Conservation (phyloP, 2,888 invertebrate genomes). For the Penaeus monodon region DNA sequence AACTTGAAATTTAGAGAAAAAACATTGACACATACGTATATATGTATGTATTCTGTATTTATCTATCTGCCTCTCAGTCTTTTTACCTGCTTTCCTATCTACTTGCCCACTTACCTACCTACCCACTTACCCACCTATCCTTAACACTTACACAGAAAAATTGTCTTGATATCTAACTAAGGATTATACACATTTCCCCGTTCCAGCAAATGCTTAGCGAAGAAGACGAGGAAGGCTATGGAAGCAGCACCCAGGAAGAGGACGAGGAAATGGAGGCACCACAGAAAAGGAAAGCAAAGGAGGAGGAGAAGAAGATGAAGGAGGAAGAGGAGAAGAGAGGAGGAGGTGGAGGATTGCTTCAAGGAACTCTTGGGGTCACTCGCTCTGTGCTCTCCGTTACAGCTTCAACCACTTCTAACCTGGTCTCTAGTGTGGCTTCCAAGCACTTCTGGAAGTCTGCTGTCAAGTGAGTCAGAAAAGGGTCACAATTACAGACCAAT, state of each 20-base stretch:
- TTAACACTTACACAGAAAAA: too few relatives aligned
- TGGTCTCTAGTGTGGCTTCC: slow-evolving; percentile 48
- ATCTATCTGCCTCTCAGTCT: too few relatives aligned
- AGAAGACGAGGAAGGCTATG: not conserved
- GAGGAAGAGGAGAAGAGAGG: not conserved
- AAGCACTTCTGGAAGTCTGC: slow-evolving; percentile 61
- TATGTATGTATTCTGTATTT: too few relatives aligned
- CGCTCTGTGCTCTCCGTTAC: slow-evolving; percentile 51
- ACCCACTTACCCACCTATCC: too few relatives aligned
- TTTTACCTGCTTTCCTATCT: too few relatives aligned
- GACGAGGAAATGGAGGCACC: slow-evolving; percentile 6
- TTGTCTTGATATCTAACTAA: too few relatives aligned
- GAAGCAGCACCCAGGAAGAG: not conserved
- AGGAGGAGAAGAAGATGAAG: slow-evolving; percentile 15
- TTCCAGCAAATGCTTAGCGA: too few relatives aligned
- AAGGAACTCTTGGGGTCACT: slow-evolving; percentile 40
- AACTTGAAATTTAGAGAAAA: too few relatives aligned
- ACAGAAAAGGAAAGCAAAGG: slow-evolving; percentile 32
- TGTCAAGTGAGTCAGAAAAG: slow-evolving; percentile 31
- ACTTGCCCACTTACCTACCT: too few relatives aligned
- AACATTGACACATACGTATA: too few relatives aligned
- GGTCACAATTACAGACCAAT: not conserved
- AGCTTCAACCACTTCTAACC: slow-evolving; percentile 51
- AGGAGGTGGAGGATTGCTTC: not conserved
- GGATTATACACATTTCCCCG: too few relatives aligned